phyloP scores from a whole-genome alignment of 2,888 invertebrate species.

The Tipula confusa region DNA sequence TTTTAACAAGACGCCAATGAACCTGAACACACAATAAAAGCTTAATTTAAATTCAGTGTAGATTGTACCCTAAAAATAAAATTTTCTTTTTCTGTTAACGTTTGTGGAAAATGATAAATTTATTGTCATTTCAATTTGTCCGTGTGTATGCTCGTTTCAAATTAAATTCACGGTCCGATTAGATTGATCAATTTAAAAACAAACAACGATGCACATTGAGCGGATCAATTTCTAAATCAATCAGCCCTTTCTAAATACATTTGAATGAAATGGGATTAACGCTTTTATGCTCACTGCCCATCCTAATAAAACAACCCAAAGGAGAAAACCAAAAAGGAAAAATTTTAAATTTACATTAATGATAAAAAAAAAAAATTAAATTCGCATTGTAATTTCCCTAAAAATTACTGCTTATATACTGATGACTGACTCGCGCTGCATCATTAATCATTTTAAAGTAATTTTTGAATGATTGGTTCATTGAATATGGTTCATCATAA shows the following conservation, averaged over 20 bases:
- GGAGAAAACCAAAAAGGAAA: neutral
- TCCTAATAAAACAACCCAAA: neutral
- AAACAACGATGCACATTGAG: neutral
- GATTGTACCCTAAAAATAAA: too few species aligned
- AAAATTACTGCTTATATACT: neutral
- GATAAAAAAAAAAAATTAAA: neutral
- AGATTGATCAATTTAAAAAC: neutral
- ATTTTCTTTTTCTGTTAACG: too few species aligned
- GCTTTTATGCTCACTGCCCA: neutral
- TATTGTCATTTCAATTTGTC: too few species aligned
- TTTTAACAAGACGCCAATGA: too few species aligned
- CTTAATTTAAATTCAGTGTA: too few species aligned
- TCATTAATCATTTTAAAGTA: neutral
- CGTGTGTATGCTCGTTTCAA: too few species aligned
- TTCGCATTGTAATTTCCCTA: neutral
- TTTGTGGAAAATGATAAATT: too few species aligned
- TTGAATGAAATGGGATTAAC: neutral
- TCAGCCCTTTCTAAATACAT: neutral
- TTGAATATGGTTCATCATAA: neutral
- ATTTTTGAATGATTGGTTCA: conserved; percentile 20
- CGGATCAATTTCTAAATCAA: neutral
- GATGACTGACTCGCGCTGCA: neutral
- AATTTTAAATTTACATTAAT: neutral
- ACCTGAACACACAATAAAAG: too few species aligned
- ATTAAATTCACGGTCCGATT: neutral